Percentiles rank a stretch among this genome's conserved stretches.
phyloP scores from a whole-genome alignment of 2,888 invertebrate species.

The Aricia artaxerxes region DNA sequence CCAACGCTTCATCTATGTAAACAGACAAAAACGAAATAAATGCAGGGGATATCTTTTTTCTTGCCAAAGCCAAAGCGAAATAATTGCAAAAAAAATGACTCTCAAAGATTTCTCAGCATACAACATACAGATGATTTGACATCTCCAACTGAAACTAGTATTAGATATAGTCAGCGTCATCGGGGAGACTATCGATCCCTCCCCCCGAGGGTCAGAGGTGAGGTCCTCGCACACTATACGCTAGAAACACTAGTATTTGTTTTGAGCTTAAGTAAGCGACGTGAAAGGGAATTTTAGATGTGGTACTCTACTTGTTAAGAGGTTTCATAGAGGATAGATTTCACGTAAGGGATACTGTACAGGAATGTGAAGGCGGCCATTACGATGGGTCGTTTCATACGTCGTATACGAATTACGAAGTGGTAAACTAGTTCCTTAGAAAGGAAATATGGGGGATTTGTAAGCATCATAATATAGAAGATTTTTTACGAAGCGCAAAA shows the following conservation, averaged over 20 bases:
- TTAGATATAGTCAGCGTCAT: constrained; percentile 46
- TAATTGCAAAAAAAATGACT: too few species aligned
- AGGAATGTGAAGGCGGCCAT: neutral
- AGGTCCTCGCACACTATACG: constrained; percentile 39
- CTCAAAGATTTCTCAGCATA: too few species aligned
- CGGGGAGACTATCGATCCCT: constrained; percentile 49
- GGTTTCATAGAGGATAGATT: too few species aligned
- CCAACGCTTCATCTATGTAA: too few species aligned
- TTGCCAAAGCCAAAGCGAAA: too few species aligned
- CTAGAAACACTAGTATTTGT: constrained; percentile 24
- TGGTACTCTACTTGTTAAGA: neutral
- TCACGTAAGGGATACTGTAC: neutral
- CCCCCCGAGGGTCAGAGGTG: constrained; percentile 44
- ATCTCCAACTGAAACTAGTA: constrained; percentile 2
- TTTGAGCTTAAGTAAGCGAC: neutral
- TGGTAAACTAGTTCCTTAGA: neutral
- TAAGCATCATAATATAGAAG: too few species aligned
- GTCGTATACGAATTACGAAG: neutral
- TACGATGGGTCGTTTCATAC: neutral
- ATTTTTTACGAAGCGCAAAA: too few species aligned
- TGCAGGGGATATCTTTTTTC: too few species aligned
- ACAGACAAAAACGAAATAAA: too few species aligned
- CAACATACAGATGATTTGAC: neutral
- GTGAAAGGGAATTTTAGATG: neutral
- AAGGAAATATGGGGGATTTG: neutral